Percentiles rank a stretch among this genome's conserved stretches.
Evolutionary conservation across 2,888 invertebrate species (phyloP).

Genomic region (Synanthedon vespiformis): DNA sequence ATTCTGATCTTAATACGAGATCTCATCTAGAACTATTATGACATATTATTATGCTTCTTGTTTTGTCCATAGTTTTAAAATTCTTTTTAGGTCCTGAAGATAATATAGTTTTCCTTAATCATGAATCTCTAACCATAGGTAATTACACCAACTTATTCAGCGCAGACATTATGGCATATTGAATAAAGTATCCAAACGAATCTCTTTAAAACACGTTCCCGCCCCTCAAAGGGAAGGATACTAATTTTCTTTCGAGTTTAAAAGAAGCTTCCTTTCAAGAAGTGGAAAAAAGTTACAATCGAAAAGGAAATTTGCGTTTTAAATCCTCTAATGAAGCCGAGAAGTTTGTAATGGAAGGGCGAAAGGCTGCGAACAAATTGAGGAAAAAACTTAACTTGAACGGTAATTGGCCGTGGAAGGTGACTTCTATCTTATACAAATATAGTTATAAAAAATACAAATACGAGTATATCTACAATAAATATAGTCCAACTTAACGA

Average conservation of each 20-base stretch:
- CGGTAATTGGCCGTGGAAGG: slow-evolving; percentile 4
- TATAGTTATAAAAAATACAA: no score
- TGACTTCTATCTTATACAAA: no score
- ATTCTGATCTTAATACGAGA: no score
- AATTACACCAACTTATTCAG: not conserved
- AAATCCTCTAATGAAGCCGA: slow-evolving; percentile 70
- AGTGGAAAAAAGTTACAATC: slow-evolving; percentile 70
- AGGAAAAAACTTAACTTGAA: slow-evolving; percentile 52
- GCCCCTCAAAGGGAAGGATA: slow-evolving; percentile 63
- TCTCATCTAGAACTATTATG: no score
- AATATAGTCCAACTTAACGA: no score
- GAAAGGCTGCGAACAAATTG: slow-evolving; percentile 63
- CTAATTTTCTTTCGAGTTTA: slow-evolving; percentile 66
- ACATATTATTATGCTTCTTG: no score
- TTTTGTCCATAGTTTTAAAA: no score
- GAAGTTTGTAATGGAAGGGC: slow-evolving; percentile 68
- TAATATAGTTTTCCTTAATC: not conserved
- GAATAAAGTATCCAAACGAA: slow-evolving; percentile 51
- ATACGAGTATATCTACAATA: no score
- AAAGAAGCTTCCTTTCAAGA: slow-evolving; percentile 68
- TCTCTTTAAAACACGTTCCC: slow-evolving; percentile 54
- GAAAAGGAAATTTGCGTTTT: slow-evolving; percentile 71
- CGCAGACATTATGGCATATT: slow-evolving; percentile 54
- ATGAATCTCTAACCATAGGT: no score
- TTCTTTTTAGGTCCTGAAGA: no score